A percentile compares a stretch with the other conserved stretches of the same genome.
These are phyloP conservation scores for Oreochromis mossambicus DNA, from an alignment of 2,797 vertebrate species.

Conservation along the genomic window DNA sequence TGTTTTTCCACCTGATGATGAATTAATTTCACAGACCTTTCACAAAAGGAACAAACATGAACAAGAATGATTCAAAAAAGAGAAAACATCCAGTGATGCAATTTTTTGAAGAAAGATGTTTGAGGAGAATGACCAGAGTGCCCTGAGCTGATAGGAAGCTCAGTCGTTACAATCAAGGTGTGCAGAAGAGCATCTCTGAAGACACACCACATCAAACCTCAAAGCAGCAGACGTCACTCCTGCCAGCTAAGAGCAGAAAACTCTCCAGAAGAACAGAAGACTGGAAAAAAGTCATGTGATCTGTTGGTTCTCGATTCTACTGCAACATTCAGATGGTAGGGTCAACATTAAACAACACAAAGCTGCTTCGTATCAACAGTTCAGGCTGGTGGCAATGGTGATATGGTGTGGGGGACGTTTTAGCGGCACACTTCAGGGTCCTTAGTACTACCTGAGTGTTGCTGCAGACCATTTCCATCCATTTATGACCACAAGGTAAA, in stretches of 20 bases:
- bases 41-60: background rate
- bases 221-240: background rate
- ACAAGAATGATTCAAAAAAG: background rate
- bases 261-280: background rate
- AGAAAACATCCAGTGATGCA: background rate
- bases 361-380: background rate
- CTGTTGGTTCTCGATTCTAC: background rate
- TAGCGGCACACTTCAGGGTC: background rate
- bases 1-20: background rate
- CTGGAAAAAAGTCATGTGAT: background rate
- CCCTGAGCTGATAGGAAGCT: background rate
- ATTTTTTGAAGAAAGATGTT: background rate
- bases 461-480: background rate
- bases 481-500: background rate
- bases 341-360: background rate
- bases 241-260: background rate
- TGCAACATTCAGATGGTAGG: background rate
- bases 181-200: background rate
- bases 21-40: background rate
- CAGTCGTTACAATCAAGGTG: background rate
- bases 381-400: background rate
- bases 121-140: background rate
- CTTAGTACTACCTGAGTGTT: rapidly evolving
- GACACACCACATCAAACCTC: background rate
- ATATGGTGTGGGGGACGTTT: background rate